phyloP scores from a whole-genome alignment of 2,113 vertebrate genomes.

The Tachycineta bicolor region DNA sequence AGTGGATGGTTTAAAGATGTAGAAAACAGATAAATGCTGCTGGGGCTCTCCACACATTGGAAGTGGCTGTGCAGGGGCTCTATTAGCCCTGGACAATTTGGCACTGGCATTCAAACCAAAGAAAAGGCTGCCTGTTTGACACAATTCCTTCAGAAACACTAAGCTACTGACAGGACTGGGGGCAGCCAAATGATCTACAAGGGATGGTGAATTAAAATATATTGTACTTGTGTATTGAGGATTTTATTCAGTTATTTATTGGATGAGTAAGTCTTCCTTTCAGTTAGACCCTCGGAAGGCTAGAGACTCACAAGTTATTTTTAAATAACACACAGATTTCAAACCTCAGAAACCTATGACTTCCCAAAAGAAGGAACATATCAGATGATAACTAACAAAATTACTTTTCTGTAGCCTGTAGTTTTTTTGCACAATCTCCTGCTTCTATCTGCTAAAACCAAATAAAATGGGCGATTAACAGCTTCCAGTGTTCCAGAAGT shows the following conservation, averaged over 20 bases:
- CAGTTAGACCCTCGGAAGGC: background rate
- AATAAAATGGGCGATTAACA: background rate
- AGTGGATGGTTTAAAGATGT: background rate
- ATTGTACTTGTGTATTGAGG: background rate
- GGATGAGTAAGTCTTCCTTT: background rate
- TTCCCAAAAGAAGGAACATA: background rate
- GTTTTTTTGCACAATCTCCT: background rate
- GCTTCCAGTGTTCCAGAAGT: slow-evolving; percentile 13
- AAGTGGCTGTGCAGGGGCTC: background rate
- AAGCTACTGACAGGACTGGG: background rate
- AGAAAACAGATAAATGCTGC: background rate
- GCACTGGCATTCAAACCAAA: background rate
- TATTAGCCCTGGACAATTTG: background rate
- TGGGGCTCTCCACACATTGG: background rate
- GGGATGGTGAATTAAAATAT: background rate
- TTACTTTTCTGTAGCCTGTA: background rate
- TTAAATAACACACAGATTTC: background rate
- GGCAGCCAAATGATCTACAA: background rate
- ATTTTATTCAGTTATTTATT: background rate
- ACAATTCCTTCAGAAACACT: background rate
- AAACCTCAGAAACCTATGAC: background rate
- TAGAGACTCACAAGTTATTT: background rate
- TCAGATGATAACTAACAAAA: background rate
- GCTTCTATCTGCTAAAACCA: background rate
- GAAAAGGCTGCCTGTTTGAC: background rate